Base-by-base conservation (phyloP, 2,888 invertebrate species). In the Capitulum mitella region DNA sequence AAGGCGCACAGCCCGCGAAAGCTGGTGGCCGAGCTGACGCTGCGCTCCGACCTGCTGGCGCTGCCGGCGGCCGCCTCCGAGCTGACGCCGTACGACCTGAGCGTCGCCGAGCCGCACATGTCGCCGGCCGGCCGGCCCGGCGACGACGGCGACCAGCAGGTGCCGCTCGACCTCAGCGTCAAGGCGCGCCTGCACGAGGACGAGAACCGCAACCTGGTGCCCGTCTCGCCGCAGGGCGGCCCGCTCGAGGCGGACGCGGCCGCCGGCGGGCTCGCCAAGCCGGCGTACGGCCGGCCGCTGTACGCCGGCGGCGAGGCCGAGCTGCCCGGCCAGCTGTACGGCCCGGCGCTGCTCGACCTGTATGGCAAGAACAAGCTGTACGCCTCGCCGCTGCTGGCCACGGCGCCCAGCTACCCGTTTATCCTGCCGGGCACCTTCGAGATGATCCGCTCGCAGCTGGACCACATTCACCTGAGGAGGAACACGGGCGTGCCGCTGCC, bases 1-100 rank as follows among this genome's bases (percentile, higher is more conserved):
- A 94, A 95, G 89, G 93, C 94, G 89, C 92, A 93, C 86, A 93
- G 93, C 86, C 94, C 94, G 86, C 90, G 93, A 87, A 94, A 94
- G 89, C 93, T 93, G 91, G 80, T 81, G 64, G 79, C 79, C 70
- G 74, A 80, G 77, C 80, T 80, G 37, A 61, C 79, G 32, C 32
- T 79, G n/a, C 77, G 78, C 75, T 61, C 80, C 40, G 81, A 79
- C 58, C 86, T 91, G 83, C 79, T 81, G 78, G 78, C 78, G 78
- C 80, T 51, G 76, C n/a, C n/a, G n/a, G n/a, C n/a, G n/a, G n/a
- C n/a, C n/a, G 78, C 78, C 79, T 86, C 86, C 79, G 86, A 86
- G 80, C 89, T 89, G 83, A 88, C 91, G 87, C 92, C 92, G 79
- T 92, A 91, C 84, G 92, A 92, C 85, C 86, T 92, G 82, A 91